A percentile compares a stretch with the other conserved stretches of the same genome.
phyloP scores from a whole-genome alignment of 2,113 vertebrate genomes.

The Ptilorrhoa leucosticta region DNA sequence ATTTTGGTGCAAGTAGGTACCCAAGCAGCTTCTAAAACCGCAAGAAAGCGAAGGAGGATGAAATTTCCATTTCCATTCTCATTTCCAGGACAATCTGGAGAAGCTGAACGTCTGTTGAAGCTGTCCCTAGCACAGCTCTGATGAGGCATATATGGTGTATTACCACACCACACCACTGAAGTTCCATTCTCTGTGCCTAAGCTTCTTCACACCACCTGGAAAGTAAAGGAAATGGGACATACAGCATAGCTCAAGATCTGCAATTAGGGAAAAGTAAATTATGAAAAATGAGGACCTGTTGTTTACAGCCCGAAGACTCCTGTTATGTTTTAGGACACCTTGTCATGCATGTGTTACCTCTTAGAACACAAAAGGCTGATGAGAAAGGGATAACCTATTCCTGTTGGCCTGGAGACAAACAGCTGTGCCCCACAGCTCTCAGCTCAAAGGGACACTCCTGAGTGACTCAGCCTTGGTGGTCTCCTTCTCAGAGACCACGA shows the following conservation, averaged over 20 bases:
- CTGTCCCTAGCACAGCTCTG: background rate
- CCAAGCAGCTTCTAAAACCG: background rate
- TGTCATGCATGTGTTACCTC: background rate
- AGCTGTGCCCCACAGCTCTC: background rate
- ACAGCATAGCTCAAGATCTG: background rate
- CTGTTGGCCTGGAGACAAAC: background rate
- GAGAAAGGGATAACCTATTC: background rate
- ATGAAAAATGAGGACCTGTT: background rate
- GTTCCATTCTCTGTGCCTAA: background rate
- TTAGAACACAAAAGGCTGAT: background rate
- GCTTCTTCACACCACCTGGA: rapidly evolving
- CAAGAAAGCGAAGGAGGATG: background rate
- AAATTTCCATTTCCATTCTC: background rate
- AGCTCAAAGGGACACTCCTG: background rate
- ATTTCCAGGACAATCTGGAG: background rate
- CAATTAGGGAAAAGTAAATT: background rate
- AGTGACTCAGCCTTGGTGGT: background rate
- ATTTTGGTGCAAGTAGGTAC: background rate
- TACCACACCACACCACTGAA: background rate
- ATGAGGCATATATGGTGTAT: rapidly evolving
- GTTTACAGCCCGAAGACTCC: background rate
- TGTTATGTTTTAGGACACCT: background rate
- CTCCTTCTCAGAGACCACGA: background rate
- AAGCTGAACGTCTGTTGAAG: background rate
- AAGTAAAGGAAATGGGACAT: background rate